Base-by-base conservation (phyloP, 2,888 invertebrate species). In the Drosophila paranaensis region DNA sequence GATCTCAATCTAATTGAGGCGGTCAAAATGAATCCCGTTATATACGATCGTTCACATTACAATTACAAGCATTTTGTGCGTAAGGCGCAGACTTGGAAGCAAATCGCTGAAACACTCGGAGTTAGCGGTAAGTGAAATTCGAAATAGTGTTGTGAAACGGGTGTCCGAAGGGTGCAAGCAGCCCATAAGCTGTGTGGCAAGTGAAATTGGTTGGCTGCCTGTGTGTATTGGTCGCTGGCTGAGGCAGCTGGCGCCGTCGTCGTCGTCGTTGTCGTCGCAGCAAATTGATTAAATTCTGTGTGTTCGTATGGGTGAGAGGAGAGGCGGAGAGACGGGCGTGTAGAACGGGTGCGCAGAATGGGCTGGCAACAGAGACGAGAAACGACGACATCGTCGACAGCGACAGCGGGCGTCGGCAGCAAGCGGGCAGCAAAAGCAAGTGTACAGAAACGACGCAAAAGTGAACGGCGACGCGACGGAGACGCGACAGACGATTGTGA, bases 31-130 rank as follows among this genome's bases (percentile, higher is more conserved):
- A 92, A 91, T 85, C 91, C 92, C 64, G 92, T 91, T 62, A 91
- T 91, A 68, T 91, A 91, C 73, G 91, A 91, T 81, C 90, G 91
- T 20, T 92, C 91, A 8, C 91, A 91, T 74, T 92, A 91, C 71
- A 91, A 91, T 74, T 91, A 91, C 68, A 91, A 91, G 64, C 91
- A 91, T 74, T 91, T 91, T 72, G 91, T 91, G 57, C 85, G 91
- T 55, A 91, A 91, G 79, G 91, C 91, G 35, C 92, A 92, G 71
- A 91, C 92, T 27, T 91, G 91, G 91, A 91, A 91, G 56, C 91
- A 90, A 79, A 91, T 91, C 46, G 91, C 91, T 46, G 91, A 92
- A 71, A 88, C 91, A 39, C 91, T 91, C 66, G 91, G 91, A 56
- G 90, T 91, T 72, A 88, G 90, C 79, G 91, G 91, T 92, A 88